Conservation (phyloP, 2,888 invertebrate genomes). For the Thymelicus lineola region DNA sequence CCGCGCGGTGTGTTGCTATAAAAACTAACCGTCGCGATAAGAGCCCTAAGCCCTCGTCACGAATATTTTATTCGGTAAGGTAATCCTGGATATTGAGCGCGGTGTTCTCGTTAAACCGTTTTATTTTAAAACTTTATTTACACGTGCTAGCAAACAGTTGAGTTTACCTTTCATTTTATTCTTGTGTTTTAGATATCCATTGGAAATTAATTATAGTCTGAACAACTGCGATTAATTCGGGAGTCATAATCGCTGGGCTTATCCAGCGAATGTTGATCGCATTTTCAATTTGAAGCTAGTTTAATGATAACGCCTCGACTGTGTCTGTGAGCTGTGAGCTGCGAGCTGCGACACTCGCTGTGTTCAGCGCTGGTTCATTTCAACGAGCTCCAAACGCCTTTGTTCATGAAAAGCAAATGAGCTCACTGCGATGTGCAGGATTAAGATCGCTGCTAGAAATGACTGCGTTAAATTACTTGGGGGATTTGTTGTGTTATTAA, state of each 20-base stretch:
- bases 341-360: slow-evolving; percentile 2
- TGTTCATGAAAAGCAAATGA: slow-evolving; percentile 46
- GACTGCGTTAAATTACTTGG: background rate
- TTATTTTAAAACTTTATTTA: slow-evolving; percentile 15
- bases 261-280: background rate
- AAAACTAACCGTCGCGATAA: slow-evolving; percentile 60
- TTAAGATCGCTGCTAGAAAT: slow-evolving; percentile 24
- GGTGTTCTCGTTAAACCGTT: slow-evolving; percentile 1
- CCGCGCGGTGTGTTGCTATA: slow-evolving; percentile 50
- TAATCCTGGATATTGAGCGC: slow-evolving; percentile 19
- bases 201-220: no score
- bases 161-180: background rate
- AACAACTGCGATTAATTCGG: no score
- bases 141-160: background rate
- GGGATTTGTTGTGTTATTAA: no score
- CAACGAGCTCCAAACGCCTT: slow-evolving; percentile 33
- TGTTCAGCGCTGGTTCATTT: slow-evolving; percentile 33
- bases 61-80: slow-evolving; percentile 31
- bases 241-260: background rate
- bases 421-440: slow-evolving; percentile 40
- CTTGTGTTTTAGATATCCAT: background rate
- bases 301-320: slow-evolving; percentile 8
- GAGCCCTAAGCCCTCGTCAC: slow-evolving; percentile 47
- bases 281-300: slow-evolving; percentile 2
- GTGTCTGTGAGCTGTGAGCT: no score